phyloP scores from a whole-genome alignment of 2,113 vertebrate genomes.

The Lanius collurio region DNA sequence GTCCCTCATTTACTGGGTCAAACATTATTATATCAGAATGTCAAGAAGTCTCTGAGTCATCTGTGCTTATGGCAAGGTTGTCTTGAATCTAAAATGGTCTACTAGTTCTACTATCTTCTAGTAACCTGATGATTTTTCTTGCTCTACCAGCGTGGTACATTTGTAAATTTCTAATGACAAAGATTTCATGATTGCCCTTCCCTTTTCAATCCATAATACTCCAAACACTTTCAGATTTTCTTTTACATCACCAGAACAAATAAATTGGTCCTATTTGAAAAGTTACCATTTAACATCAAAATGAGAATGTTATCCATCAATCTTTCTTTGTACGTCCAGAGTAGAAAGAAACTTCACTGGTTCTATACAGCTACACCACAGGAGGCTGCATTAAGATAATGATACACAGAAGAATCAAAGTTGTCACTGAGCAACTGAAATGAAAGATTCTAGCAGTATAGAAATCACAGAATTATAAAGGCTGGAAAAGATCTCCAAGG shows the following conservation, averaged over 20 bases:
- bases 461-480: neutral
- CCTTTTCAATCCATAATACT: neutral
- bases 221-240: neutral
- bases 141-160: neutral
- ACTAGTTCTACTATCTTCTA: neutral
- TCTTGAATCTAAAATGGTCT: neutral
- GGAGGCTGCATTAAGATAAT: neutral
- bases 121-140: neutral
- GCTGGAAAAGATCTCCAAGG: neutral
- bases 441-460: neutral
- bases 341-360: neutral
- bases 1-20: neutral
- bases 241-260: neutral
- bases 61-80: neutral
- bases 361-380: neutral
- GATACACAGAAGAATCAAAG: neutral
- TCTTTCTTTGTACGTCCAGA: neutral
- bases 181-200: neutral
- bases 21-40: neutral
- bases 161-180: neutral
- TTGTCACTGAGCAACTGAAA: neutral
- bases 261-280: neutral
- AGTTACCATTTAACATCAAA: neutral
- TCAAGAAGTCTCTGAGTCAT: neutral
- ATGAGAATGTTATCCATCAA: neutral